Base-by-base conservation (phyloP, 1,140 invertebrate genomes). In the Calephelis virginiensis region DNA sequence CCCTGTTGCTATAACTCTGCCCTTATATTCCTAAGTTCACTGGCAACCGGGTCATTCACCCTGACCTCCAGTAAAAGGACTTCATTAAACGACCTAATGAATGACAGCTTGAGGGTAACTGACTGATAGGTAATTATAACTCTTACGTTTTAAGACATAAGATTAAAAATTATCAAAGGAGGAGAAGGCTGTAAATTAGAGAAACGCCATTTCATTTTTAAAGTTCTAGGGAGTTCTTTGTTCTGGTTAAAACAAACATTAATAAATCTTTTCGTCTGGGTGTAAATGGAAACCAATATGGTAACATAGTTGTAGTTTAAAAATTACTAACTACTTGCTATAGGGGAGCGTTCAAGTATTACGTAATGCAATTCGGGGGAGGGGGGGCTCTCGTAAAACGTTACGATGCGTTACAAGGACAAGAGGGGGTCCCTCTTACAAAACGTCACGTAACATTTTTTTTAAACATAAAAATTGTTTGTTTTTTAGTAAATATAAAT, bases 51-150 rank as follows among this genome's bases (percentile, higher is more conserved):
- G 76, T 89, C 80, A 77, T 82, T 81, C 76, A 82, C 77, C 80
- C 83, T 83, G 83, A 85, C 82, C 83, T 82, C 72, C 81, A 84
- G 79, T 76, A 82, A 76, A 82, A 79, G 78, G 68, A 77, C 75
- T 71, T 78, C 76, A 78, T 78, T 80, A 76, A 76, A 75, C 69
- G 68, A 76, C 14, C 66, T 66, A 66, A 68, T 59, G 53, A 59
- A 59, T 59, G 53, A 68, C 63, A 56, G 40, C 65, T 67, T 60
- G 60, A 73, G 60, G 66, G 37, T 28, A 11, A 66, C 13, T 12
- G 9, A 59, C 8, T 48, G 43, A n/a, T 14, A 47, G 28, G 48
- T 66, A 48, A 66, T 64, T 66, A 46, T 70, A 64, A 48, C 17
- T 50, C 63, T 68, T 76, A 73, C 45, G 8, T 10, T 8, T 38